These are phyloP conservation scores for Clavelina lepadiformis DNA, from an alignment of 23 tunicate genomes.

Conservation along the genomic window DNA sequence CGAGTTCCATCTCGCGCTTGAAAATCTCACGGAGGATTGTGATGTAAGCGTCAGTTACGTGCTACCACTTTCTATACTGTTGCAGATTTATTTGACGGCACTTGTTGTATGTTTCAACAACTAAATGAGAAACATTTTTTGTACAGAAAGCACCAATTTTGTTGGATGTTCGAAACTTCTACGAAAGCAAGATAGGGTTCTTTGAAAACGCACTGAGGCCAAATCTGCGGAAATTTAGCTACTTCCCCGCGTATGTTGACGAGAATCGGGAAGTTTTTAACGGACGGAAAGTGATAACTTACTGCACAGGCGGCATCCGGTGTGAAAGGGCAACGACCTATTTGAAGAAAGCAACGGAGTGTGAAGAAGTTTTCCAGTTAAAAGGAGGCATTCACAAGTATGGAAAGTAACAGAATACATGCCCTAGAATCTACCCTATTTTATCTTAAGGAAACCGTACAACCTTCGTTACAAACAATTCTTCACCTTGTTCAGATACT, in stretches of 20 bases:
- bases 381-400: constrained; percentile 88
- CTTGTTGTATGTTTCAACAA: too few relatives aligned
- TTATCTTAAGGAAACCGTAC: too few relatives aligned
- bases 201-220: constrained; percentile 66
- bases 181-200: constrained; percentile 81
- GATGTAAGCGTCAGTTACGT: background rate
- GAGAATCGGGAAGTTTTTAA: constrained; percentile 44
- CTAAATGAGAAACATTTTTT: too few relatives aligned
- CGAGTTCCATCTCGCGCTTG: constrained; percentile 40
- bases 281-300: constrained; percentile 41
- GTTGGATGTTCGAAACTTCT: constrained; percentile 70
- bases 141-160: constrained; percentile 30
- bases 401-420: background rate
- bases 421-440: background rate
- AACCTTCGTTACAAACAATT: too few relatives aligned
- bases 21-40: background rate
- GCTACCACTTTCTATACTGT: background rate
- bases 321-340: constrained; percentile 87
- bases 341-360: constrained; percentile 45
- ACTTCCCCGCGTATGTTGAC: constrained; percentile 75
- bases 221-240: constrained; percentile 70
- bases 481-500: constrained; percentile 63
- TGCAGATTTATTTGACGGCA: background rate
- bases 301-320: constrained; percentile 87
- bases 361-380: constrained; percentile 59